Evolutionary conservation across 1,140 invertebrate genomes (phyloP), one percentile per base, ranked within the genome.

Genomic region (Neodiprion lecontei): DNA sequence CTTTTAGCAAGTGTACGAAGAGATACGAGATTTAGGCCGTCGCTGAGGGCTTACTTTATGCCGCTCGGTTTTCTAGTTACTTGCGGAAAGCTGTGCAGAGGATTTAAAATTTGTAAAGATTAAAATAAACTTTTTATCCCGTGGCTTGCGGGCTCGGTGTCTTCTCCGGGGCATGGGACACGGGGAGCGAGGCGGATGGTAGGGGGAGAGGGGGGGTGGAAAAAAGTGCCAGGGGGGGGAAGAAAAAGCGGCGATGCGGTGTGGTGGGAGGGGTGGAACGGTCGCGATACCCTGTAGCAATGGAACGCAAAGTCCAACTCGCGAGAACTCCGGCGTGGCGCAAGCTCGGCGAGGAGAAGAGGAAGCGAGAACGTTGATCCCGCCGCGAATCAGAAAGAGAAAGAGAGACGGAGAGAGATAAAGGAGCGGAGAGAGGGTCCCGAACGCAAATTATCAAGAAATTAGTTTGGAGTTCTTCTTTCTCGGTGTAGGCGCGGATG

Each of bases 41-140:
- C 70, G 48, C 14, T 14, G 28, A 66, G 28, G 67, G 71, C 75
- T 65, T 66, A 68, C 67, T 72, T 69, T 76, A 23, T 67, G 65
- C 61, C 71, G 49, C 61, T 21, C 48, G 53, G 68, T 72, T 61
- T 68, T 28, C 47, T 48, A 65, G 47, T 67, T 9, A 69, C 70
- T 61, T 72, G 68, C 75, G 17, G 75, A 75, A 69, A 73, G 74
- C 72, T 66, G 69, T 77, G 78, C 69, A 78, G 75, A 79, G 80
- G 80, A 84, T 83, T 83, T 84, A 74, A 83, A 83, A 83, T 85
- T 80, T 80, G 77, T 79, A 82, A 82, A 86, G 84, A 86, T 85
- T 85, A 86, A 85, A 85, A 86, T 83, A 86, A 86, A 85, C 79
- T 86, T 85, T 83, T 85, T 83, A 84, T 83, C 83, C 83, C 75